These are phyloP conservation scores for Acromyrmex heyeri DNA, from an alignment of 1,140 invertebrate genomes.

Conservation along the genomic window DNA sequence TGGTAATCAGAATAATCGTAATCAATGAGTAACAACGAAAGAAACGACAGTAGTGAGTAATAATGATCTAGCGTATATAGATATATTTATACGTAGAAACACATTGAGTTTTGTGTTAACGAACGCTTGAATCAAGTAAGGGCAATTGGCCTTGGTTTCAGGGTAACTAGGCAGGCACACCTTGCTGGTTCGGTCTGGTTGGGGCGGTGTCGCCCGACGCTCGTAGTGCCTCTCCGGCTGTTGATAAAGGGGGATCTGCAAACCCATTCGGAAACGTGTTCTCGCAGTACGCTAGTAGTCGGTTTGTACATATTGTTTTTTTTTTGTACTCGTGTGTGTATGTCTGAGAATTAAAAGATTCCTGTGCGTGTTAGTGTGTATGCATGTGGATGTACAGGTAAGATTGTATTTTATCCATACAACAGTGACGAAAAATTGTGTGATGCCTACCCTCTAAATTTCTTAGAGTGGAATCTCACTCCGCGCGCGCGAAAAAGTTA, in stretches of 20 bases:
- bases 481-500: too few relatives aligned
- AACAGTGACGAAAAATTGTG: not conserved
- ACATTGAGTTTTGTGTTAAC: constrained; percentile 86
- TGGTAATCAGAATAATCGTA: constrained; percentile 59
- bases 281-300: constrained; percentile 75
- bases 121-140: constrained; percentile 86
- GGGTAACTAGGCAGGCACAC: constrained; percentile 86
- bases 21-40: constrained; percentile 63
- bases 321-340: constrained; percentile 45
- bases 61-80: constrained; percentile 81
- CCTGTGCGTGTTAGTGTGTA: constrained; percentile 5
- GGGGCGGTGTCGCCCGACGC: constrained; percentile 86
- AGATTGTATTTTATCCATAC: not conserved
- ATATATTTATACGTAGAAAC: constrained; percentile 83
- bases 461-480: too few relatives aligned
- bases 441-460: not conserved
- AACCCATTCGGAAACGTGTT: constrained; percentile 86
- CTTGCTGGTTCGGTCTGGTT: constrained; percentile 87
- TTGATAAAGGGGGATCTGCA: constrained; percentile 87
- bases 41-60: constrained; percentile 51
- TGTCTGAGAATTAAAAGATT: not conserved
- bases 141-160: constrained; percentile 85
- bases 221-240: constrained; percentile 87
- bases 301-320: constrained; percentile 54
- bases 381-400: not conserved